phyloP scores from a whole-genome alignment of 2,797 vertebrate species.

The Myiotriccus ornatus region DNA sequence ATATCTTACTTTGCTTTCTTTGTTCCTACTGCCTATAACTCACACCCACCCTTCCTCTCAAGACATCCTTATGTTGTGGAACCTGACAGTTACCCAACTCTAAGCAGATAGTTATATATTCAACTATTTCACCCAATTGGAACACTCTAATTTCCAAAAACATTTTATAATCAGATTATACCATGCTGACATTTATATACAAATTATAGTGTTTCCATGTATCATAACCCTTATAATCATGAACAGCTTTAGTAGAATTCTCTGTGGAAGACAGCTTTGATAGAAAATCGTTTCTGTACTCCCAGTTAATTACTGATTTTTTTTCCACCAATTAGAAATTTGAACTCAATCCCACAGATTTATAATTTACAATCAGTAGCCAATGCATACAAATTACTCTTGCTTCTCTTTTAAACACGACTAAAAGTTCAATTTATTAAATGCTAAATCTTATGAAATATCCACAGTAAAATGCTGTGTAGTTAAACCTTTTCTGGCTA shows the following conservation, averaged over 20 bases:
- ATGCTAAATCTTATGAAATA: slow-evolving; percentile 60
- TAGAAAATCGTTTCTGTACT: slow-evolving; percentile 63
- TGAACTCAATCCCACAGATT: slow-evolving; percentile 72
- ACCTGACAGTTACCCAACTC: background rate
- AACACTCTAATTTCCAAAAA: slow-evolving; percentile 32
- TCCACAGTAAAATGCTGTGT: slow-evolving; percentile 48
- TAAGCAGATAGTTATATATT: background rate
- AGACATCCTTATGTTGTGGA: background rate
- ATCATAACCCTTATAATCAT: slow-evolving; percentile 54
- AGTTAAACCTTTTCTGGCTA: slow-evolving; percentile 27
- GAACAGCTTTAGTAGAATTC: slow-evolving; percentile 65
- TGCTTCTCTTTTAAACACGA: slow-evolving; percentile 55
- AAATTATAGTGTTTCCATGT: slow-evolving; percentile 65
- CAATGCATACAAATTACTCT: slow-evolving; percentile 64
- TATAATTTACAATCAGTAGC: slow-evolving; percentile 69
- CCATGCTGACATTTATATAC: slow-evolving; percentile 59
- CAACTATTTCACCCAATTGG: background rate
- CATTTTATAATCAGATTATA: slow-evolving; percentile 62
- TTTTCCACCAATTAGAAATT: slow-evolving; percentile 69
- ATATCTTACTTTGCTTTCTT: background rate
- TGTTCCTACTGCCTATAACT: background rate
- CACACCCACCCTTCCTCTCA: background rate
- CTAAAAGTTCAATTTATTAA: slow-evolving; percentile 66
- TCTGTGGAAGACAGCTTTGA: slow-evolving; percentile 67
- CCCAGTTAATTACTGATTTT: slow-evolving; percentile 70